Evolutionary conservation across 2,797 vertebrate species (phyloP).

Genomic region (Triplophysa yarkandensis): DNA sequence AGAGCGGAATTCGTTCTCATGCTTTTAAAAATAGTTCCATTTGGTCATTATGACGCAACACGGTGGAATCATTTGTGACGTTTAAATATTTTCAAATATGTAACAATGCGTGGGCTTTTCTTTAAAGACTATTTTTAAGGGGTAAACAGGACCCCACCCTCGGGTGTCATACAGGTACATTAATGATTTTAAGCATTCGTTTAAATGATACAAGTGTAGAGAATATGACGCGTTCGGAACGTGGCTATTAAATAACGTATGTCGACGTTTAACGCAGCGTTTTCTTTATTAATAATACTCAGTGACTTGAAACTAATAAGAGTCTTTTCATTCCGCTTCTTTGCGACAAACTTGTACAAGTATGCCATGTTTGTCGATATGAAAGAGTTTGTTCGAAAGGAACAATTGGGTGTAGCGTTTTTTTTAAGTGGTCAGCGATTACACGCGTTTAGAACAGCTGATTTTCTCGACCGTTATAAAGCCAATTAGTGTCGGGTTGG

Average conservation of each 20-base stretch:
- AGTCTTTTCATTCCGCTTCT: not conserved
- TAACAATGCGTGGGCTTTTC: not conserved
- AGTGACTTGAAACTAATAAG: not conserved
- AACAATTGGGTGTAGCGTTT: not conserved
- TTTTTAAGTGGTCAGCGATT: not conserved
- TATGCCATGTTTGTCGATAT: conserved; percentile 4
- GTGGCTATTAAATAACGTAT: conserved; percentile 28
- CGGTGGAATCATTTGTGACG: not conserved
- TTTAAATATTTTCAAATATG: not conserved
- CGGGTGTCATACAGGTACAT: conserved; percentile 48
- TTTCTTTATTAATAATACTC: not conserved
- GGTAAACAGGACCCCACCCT: conserved; percentile 47
- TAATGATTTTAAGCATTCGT: not conserved
- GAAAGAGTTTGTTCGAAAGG: conserved; percentile 20
- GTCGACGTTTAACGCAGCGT: conserved; percentile 15
- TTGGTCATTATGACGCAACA: not conserved
- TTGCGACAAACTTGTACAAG: conserved; percentile 23
- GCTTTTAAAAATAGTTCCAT: not conserved
- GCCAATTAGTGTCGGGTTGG: conserved; percentile 30
- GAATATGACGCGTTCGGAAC: not conserved
- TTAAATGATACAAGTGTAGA: not conserved
- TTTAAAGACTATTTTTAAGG: conserved; percentile 8
- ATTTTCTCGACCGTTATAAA: conserved; percentile 18
- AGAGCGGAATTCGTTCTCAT: not conserved
- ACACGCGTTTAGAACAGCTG: not conserved